Evolutionary conservation across 2,797 vertebrate species (phyloP).

Genomic region (Manis javanica): DNA sequence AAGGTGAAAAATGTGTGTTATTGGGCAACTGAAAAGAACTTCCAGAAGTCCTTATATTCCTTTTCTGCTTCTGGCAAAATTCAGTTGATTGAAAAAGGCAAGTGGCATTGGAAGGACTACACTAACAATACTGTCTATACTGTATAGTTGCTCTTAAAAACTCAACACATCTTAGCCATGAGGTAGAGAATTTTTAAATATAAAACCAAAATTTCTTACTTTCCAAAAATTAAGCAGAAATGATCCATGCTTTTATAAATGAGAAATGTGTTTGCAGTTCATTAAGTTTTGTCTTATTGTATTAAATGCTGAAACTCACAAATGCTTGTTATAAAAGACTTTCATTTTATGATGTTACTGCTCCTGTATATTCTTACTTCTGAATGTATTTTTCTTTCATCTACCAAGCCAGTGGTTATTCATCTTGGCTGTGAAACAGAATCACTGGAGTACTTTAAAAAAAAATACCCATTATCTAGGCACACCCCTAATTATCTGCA

Average conservation of each 20-base stretch:
- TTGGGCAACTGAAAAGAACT: neutral
- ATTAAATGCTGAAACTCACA: neutral
- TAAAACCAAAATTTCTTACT: neutral
- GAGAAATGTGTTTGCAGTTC: neutral
- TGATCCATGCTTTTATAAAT: constrained; percentile 9
- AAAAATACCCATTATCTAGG: neutral
- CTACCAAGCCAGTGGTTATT: neutral
- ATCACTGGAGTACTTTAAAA: neutral
- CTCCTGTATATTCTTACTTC: neutral
- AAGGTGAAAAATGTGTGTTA: neutral
- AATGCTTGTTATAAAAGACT: neutral
- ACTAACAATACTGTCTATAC: neutral
- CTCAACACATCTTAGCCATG: neutral
- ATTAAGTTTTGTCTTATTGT: neutral
- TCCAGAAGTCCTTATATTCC: neutral
- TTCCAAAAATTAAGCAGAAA: neutral
- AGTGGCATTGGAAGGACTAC: neutral
- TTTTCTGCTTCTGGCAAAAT: neutral
- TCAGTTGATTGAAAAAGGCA: neutral
- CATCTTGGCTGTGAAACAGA: neutral
- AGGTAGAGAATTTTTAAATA: neutral
- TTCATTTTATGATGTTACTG: constrained; percentile 8
- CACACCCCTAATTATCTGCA: neutral
- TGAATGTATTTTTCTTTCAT: neutral
- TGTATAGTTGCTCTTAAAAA: neutral